phyloP scores from a whole-genome alignment of 1,140 invertebrate genomes.

The Argopecten irradians region DNA sequence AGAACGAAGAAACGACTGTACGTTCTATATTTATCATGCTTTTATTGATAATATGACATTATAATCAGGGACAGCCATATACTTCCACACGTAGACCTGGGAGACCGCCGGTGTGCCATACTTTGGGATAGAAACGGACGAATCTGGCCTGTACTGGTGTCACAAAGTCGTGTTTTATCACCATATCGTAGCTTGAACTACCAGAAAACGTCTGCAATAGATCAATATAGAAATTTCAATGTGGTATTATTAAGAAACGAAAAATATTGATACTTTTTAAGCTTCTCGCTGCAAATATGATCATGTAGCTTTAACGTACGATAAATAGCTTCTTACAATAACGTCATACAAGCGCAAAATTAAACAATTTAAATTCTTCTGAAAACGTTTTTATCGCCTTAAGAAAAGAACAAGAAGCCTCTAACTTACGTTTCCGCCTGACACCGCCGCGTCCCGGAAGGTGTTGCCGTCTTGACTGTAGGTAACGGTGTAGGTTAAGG shows the following conservation, averaged over 20 bases:
- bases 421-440: neutral
- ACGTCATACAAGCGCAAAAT: neutral
- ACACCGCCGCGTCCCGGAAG: conserved; percentile 42
- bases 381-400: neutral
- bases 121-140: conserved; percentile 51
- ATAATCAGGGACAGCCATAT: conserved; percentile 47
- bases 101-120: conserved; percentile 56
- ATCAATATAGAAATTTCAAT: too few relatives aligned
- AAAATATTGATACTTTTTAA: conserved; percentile 4
- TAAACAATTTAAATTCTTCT: too few relatives aligned
- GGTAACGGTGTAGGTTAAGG: conserved; percentile 43
- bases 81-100: conserved; percentile 57
- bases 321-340: neutral
- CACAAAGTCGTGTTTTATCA: conserved; percentile 45
- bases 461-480: conserved; percentile 58
- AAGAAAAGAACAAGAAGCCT: neutral
- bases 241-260: neutral
- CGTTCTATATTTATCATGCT: too few relatives aligned
- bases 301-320: neutral
- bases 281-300: neutral
- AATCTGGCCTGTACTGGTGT: conserved; percentile 48
- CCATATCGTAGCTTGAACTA: conserved; percentile 50
- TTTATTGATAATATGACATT: neutral
- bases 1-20: too few relatives aligned
- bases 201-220: conserved; percentile 44